A percentile compares a stretch with the other conserved stretches of the same genome.
These are phyloP conservation scores for Ips nitidus DNA, from an alignment of 1,140 invertebrate species.

Conservation along the genomic window DNA sequence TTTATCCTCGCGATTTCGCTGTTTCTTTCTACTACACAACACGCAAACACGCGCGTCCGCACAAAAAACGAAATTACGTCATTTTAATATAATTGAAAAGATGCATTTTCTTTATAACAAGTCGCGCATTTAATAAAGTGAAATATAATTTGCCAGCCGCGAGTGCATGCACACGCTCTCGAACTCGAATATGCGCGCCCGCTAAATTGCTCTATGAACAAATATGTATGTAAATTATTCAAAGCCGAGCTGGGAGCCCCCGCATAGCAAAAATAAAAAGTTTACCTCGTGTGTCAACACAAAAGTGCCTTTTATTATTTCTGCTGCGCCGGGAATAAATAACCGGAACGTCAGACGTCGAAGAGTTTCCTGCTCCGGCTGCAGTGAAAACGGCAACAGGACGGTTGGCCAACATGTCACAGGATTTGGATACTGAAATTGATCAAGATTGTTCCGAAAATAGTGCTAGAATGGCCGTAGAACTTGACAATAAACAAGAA, in stretches of 20 bases:
- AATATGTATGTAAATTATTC: conserved; percentile 7
- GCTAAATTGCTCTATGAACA: conserved; percentile 6
- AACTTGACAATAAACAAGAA: no score
- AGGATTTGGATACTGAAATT: no score
- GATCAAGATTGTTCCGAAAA: no score
- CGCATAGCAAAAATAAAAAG: conserved; percentile 3
- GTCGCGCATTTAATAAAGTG: not conserved
- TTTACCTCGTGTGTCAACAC: not conserved
- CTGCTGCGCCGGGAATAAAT: not conserved
- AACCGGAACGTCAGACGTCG: not conserved
- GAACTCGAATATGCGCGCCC: not conserved
- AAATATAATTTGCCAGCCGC: not conserved
- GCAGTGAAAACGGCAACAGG: no score
- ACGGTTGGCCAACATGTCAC: no score
- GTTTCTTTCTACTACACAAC: no score
- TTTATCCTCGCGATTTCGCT: no score
- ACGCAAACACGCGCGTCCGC: not conserved
- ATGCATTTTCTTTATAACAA: conserved; percentile 1
- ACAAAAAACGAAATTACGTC: not conserved
- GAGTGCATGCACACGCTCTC: conserved; percentile 1
- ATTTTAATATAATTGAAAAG: not conserved
- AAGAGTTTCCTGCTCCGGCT: not conserved
- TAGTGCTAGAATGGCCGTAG: no score
- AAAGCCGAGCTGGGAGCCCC: not conserved
- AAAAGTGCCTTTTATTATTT: conserved; percentile 1